These are phyloP conservation scores for Emberiza fucata DNA, from an alignment of 2,113 vertebrate species.

Conservation along the genomic window DNA sequence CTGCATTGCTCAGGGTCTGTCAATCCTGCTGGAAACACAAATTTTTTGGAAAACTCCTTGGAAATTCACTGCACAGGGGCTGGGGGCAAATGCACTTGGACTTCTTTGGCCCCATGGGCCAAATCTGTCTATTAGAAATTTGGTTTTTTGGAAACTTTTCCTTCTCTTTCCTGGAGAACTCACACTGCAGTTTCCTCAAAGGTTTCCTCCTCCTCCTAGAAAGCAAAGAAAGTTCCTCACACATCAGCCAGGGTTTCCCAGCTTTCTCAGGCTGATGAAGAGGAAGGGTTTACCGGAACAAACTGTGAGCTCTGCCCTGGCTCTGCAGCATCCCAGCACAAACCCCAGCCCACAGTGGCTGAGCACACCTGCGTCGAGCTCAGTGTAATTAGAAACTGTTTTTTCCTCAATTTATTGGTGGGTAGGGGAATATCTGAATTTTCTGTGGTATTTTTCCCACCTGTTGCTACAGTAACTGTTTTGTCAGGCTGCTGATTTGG, in stretches of 20 bases:
- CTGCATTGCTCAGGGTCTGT: not conserved
- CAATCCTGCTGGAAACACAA: rapidly evolving
- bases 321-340: not conserved
- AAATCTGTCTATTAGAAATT: not conserved
- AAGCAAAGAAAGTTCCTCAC: not conserved
- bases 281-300: not conserved
- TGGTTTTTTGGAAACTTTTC: not conserved
- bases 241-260: not conserved
- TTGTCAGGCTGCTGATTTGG: not conserved
- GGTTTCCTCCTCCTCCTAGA: not conserved
- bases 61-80: not conserved
- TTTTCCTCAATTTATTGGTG: not conserved
- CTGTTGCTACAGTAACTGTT: not conserved
- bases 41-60: not conserved
- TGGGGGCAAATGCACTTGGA: rapidly evolving
- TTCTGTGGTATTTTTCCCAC: not conserved
- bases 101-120: rapidly evolving
- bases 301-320: not conserved
- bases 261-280: not conserved
- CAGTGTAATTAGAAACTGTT: not conserved
- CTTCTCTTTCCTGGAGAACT: not conserved
- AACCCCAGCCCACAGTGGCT: rapidly evolving
- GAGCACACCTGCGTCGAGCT: not conserved
- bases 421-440: not conserved
- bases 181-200: rapidly evolving